Conservation (phyloP, 2,113 vertebrate genomes). For the Mystacornis crossleyi region DNA sequence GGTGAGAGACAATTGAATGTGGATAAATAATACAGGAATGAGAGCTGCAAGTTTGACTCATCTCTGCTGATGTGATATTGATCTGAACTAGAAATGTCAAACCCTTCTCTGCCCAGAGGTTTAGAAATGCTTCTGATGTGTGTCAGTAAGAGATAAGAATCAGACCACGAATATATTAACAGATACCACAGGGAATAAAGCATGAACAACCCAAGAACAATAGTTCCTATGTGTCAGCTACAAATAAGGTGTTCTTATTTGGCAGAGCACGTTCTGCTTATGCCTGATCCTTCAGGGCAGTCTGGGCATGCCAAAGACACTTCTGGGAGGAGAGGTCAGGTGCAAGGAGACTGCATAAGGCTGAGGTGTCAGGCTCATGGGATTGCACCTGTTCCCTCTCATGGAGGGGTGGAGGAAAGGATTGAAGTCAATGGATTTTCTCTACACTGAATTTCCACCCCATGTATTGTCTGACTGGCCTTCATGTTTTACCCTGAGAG, state of each 20-base stretch:
- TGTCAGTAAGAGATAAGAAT: conserved; percentile 30
- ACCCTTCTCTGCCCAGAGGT: not conserved
- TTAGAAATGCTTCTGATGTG: not conserved
- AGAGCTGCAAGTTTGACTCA: conserved; percentile 26
- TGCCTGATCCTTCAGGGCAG: not conserved
- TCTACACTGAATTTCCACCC: not conserved
- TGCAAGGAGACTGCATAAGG: not conserved
- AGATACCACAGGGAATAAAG: conserved; percentile 5
- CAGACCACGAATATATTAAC: not conserved
- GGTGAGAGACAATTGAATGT: conserved; percentile 12
- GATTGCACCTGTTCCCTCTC: not conserved
- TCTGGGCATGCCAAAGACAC: not conserved
- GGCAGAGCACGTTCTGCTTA: not conserved
- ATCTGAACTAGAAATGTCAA: conserved; percentile 35
- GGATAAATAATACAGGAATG: conserved; percentile 33
- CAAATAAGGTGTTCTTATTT: not conserved
- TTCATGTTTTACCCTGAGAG: not conserved
- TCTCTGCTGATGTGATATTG: conserved; percentile 16
- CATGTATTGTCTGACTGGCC: not conserved
- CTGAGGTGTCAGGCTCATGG: not conserved
- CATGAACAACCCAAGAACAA: conserved; percentile 19
- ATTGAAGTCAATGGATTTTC: not conserved
- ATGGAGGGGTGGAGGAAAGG: not conserved
- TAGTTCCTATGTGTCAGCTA: not conserved
- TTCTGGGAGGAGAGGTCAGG: not conserved